These are phyloP conservation scores for Trichoplax adhaerens DNA, from an alignment of 37 sponge, comb jelly and placozoan genomes.

Conservation along the genomic window DNA sequence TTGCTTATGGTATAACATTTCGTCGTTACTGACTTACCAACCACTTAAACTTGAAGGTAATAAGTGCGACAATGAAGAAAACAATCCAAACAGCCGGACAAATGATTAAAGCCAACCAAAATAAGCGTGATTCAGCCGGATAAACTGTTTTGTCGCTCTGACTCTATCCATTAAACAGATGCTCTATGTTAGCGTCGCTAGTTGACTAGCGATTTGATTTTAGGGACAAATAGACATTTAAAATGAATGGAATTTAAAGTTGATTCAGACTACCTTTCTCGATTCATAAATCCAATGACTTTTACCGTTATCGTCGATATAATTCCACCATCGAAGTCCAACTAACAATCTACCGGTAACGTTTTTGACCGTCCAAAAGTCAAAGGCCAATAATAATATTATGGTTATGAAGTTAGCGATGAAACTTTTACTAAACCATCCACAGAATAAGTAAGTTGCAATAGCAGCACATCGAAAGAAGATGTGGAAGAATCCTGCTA, in stretches of 20 bases:
- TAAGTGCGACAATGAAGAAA: constrained; percentile 50
- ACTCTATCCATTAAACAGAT: too few species aligned
- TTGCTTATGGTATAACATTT: too few species aligned
- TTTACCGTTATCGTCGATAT: constrained; percentile 83
- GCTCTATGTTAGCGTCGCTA: too few species aligned
- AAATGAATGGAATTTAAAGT: too few species aligned
- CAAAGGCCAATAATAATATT: constrained; percentile 62
- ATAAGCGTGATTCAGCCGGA: too few species aligned
- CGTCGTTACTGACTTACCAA: constrained; percentile 14
- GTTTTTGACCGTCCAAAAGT: constrained; percentile 95
- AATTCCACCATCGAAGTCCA: constrained; percentile 97
- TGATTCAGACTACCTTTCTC: constrained; percentile 27
- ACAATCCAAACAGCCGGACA: constrained; percentile 73
- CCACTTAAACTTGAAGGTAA: constrained; percentile 54
- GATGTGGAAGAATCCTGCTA: constrained; percentile 67
- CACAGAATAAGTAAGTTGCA: constrained; percentile 39
- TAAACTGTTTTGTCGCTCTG: too few species aligned
- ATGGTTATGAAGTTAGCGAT: constrained; percentile 39
- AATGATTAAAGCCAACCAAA: constrained; percentile 55
- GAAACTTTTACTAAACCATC: constrained; percentile 14
- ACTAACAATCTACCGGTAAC: constrained; percentile 79
- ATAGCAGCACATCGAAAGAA: constrained; percentile 58
- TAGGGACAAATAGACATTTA: too few species aligned
- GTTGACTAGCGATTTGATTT: too few species aligned
- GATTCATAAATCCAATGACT: constrained; percentile 85